Evolutionary conservation across 2,888 invertebrate species (phyloP).

Genomic region (Tineola bisselliella): DNA sequence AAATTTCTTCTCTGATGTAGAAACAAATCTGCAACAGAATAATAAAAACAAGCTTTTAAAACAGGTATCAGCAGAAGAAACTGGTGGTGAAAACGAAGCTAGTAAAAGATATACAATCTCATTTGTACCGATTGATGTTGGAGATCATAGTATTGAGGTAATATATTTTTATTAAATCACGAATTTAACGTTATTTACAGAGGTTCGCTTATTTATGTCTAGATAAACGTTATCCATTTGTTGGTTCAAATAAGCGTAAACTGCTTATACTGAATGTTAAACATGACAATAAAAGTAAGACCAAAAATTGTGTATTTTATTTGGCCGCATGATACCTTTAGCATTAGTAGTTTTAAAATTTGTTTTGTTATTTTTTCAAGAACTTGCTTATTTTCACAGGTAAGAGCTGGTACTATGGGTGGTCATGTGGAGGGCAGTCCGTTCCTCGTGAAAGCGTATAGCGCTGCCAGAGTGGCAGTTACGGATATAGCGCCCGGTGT

Average conservation of each 20-base stretch:
- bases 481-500: slow-evolving; percentile 91
- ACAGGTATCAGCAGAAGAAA: slow-evolving; percentile 58
- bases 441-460: slow-evolving; percentile 95
- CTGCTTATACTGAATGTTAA: background rate
- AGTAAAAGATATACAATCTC: slow-evolving; percentile 69
- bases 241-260: too few species aligned
- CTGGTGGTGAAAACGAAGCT: slow-evolving; percentile 52
- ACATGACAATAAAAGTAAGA: background rate
- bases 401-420: slow-evolving; percentile 65
- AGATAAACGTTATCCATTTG: too few species aligned
- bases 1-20: too few species aligned
- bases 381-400: slow-evolving; percentile 30
- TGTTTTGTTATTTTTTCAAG: background rate
- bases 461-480: slow-evolving; percentile 93
- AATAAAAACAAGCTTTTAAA: too few species aligned
- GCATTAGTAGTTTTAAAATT: slow-evolving; percentile 1
- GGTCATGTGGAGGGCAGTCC: slow-evolving; percentile 95
- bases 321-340: too few species aligned
- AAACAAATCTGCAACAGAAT: too few species aligned
- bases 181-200: too few species aligned
- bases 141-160: slow-evolving; percentile 93
- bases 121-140: slow-evolving; percentile 89
- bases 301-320: too few species aligned
- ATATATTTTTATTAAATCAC: too few species aligned
- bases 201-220: too few species aligned